These are phyloP conservation scores for Hanleya hanleyi DNA, from an alignment of 2,888 invertebrate species.

Conservation along the genomic window DNA sequence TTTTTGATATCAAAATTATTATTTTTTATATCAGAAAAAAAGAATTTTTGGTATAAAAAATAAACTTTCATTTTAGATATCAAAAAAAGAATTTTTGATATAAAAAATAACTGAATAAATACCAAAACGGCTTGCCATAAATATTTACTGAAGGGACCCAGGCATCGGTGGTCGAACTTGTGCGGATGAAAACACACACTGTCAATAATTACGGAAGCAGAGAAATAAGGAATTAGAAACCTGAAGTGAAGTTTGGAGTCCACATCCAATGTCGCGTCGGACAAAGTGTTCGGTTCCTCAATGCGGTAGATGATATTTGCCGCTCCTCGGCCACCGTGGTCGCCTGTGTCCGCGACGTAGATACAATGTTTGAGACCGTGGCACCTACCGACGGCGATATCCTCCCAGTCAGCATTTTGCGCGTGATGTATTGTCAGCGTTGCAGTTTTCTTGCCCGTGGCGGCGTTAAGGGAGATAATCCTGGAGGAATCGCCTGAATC, in stretches of 20 bases:
- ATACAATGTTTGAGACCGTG: conserved; percentile 21
- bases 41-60: too few relatives aligned
- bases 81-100: too few relatives aligned
- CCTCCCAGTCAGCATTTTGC: conserved; percentile 43
- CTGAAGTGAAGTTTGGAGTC: conserved; percentile 15
- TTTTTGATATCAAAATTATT: too few relatives aligned
- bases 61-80: too few relatives aligned
- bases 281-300: conserved; percentile 24
- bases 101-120: too few relatives aligned
- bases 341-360: conserved; percentile 38
- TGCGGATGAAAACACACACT: too few relatives aligned
- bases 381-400: conserved; percentile 43
- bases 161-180: too few relatives aligned
- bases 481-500: conserved; percentile 26
- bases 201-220: too few relatives aligned
- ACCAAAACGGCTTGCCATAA: too few relatives aligned
- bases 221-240: too few relatives aligned
- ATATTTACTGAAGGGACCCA: too few relatives aligned
- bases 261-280: conserved; percentile 4
- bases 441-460: neutral
- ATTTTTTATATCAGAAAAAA: too few relatives aligned
- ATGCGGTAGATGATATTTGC: conserved; percentile 32
- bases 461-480: conserved; percentile 26
- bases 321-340: conserved; percentile 18
- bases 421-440: neutral